Percentiles rank a stretch among this genome's conserved stretches.
These are phyloP conservation scores for Octonoba sinensis DNA, from an alignment of 2,888 invertebrate species.

Conservation along the genomic window DNA sequence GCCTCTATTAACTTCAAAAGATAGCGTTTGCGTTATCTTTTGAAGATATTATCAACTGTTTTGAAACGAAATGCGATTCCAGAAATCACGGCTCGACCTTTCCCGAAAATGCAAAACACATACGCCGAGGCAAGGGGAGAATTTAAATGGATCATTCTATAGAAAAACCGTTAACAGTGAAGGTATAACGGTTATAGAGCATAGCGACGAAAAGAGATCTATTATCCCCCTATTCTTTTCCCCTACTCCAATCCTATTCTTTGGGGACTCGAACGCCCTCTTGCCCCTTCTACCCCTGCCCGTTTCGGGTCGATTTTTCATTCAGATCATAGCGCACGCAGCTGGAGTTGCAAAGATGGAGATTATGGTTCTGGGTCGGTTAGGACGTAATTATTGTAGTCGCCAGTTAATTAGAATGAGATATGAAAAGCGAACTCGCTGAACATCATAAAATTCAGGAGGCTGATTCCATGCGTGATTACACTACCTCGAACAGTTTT, in stretches of 20 bases:
- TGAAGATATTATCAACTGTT: too few species aligned
- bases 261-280: background rate
- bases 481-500: too few species aligned
- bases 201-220: constrained; percentile 33
- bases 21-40: too few species aligned
- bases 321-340: constrained; percentile 6
- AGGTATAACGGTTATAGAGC: constrained; percentile 59
- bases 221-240: constrained; percentile 39
- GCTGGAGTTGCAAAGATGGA: constrained; percentile 24
- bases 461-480: too few species aligned
- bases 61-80: too few species aligned
- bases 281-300: background rate
- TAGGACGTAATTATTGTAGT: too few species aligned
- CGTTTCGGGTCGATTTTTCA: background rate
- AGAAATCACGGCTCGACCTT: too few species aligned
- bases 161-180: constrained; percentile 53
- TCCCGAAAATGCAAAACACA: too few species aligned
- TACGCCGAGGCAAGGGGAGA: background rate
- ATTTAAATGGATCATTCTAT: constrained; percentile 27
- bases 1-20: too few species aligned
- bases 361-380: background rate
- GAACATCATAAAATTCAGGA: too few species aligned
- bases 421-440: too few species aligned
- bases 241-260: constrained; percentile 27
- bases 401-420: too few species aligned